phyloP scores from a whole-genome alignment of 2,797 vertebrate species.

The Sebastes nivosus region DNA sequence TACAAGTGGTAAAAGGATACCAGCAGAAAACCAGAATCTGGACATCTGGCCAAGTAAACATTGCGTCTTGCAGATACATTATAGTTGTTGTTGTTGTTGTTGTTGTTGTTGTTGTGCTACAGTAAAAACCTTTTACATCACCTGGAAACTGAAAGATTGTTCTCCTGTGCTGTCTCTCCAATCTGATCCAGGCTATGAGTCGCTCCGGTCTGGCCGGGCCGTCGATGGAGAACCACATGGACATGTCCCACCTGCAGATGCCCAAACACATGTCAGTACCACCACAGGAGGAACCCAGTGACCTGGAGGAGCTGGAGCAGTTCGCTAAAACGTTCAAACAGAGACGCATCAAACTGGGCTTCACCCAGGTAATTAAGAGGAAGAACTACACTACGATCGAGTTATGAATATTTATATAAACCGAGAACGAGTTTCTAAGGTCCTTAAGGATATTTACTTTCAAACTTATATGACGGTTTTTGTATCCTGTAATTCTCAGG shows the following conservation, averaged over 20 bases:
- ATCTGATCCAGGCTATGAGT: constrained; percentile 84
- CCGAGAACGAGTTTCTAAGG: accelerated
- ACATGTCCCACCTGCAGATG: constrained; percentile 91
- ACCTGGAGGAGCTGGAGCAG: constrained; percentile 96
- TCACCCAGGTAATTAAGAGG: constrained; percentile 88
- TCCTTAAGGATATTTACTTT: background rate
- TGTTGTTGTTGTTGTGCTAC: background rate
- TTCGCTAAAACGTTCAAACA: constrained; percentile 99
- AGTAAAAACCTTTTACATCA: background rate
- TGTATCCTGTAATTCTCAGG: background rate
- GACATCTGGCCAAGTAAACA: background rate
- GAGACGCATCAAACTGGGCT: constrained; percentile 96
- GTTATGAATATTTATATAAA: background rate
- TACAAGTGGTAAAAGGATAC: too few species aligned
- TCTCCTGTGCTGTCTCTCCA: background rate
- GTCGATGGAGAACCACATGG: constrained; percentile 91
- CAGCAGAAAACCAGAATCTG: too few species aligned
- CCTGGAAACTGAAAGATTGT: background rate
- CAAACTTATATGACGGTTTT: background rate
- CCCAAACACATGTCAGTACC: constrained; percentile 88
- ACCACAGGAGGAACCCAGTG: constrained; percentile 91
- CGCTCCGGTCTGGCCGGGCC: constrained; percentile 89
- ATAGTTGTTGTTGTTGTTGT: background rate
- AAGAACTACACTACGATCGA: background rate
- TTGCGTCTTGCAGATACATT: background rate